A percentile compares a stretch with the other conserved stretches of the same genome.
phyloP scores from a whole-genome alignment of 2,888 invertebrate genomes.

The Ennomos fuscantarius region DNA sequence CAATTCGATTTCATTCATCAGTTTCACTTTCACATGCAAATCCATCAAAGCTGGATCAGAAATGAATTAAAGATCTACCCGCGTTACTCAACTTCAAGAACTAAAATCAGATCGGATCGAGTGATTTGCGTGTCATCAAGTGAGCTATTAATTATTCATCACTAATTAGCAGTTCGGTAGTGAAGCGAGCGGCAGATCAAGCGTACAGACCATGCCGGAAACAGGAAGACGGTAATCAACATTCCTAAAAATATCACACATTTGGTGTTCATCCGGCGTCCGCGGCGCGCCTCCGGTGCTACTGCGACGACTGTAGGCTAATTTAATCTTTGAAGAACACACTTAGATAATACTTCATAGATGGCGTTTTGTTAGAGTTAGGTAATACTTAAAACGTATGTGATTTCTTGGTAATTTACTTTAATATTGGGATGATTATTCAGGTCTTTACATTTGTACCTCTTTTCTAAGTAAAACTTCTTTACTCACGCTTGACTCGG shows the following conservation, averaged over 20 bases:
- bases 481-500: too few species aligned
- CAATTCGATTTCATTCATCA: too few species aligned
- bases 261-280: conserved; percentile 80
- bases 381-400: too few species aligned
- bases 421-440: too few species aligned
- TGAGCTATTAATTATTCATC: conserved; percentile 74
- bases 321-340: conserved; percentile 3
- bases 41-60: too few species aligned
- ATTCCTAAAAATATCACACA: conserved; percentile 84
- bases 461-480: too few species aligned
- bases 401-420: too few species aligned
- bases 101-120: conserved; percentile 51
- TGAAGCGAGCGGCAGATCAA: conserved; percentile 70
- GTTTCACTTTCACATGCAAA: too few species aligned
- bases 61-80: not conserved
- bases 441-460: too few species aligned
- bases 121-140: conserved; percentile 61
- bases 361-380: not conserved
- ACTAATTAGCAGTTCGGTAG: conserved; percentile 76
- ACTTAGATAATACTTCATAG: conserved; percentile 8
- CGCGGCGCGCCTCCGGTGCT: conserved; percentile 15
- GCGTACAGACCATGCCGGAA: conserved; percentile 70
- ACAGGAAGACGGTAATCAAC: conserved; percentile 84
- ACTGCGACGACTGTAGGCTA: not conserved
- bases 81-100: conserved; percentile 10